These are phyloP conservation scores for Sarcophaga peregrina DNA, from an alignment of 1,140 invertebrate species.

Conservation along the genomic window DNA sequence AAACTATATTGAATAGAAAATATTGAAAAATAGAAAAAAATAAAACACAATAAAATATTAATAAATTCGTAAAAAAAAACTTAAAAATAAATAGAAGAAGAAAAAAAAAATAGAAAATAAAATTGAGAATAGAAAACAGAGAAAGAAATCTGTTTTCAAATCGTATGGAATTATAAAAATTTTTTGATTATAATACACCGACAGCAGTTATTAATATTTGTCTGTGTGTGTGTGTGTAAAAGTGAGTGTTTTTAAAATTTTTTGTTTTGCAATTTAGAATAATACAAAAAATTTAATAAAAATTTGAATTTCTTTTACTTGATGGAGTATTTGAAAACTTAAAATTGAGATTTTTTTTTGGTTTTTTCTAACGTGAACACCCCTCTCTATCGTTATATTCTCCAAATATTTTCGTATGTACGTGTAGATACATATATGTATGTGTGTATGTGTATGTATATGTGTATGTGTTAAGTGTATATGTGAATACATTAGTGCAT, in stretches of 20 bases:
- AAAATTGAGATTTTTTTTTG: background rate
- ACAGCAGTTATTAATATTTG: background rate
- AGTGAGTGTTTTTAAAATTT: background rate
- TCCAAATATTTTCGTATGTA: background rate
- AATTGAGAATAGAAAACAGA: too few species aligned
- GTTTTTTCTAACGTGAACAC: background rate
- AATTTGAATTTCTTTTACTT: background rate
- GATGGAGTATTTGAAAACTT: constrained; percentile 1
- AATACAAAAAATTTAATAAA: too few species aligned
- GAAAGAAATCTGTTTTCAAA: too few species aligned
- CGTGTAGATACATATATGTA: too few species aligned
- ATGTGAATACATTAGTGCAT: background rate
- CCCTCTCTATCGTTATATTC: background rate
- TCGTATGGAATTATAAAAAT: too few species aligned
- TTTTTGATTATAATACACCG: background rate
- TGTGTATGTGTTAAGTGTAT: background rate
- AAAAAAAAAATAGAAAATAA: too few species aligned
- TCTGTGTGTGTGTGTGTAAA: background rate
- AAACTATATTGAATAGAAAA: background rate
- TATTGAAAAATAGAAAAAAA: background rate
- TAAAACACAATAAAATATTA: background rate
- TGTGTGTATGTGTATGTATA: too few species aligned
- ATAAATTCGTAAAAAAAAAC: background rate
- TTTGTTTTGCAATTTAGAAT: background rate
- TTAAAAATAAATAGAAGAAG: background rate